phyloP scores from a whole-genome alignment of 2,888 invertebrate genomes.

The Eupithecia abbreviata region DNA sequence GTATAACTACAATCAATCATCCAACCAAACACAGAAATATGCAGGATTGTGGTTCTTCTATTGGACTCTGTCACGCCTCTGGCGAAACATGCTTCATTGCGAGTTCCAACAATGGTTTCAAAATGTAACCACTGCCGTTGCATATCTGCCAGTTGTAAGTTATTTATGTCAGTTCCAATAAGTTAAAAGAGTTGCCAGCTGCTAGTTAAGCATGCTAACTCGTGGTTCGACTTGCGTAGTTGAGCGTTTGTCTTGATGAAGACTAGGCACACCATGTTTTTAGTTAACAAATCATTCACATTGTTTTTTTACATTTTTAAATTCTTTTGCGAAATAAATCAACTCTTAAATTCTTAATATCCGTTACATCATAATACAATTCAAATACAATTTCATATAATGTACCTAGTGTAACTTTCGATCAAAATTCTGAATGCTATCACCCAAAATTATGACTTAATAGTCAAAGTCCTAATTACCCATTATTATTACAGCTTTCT shows the following conservation, averaged over 20 bases:
- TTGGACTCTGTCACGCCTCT: constrained; percentile 21
- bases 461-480: not conserved
- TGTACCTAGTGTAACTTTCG: not conserved
- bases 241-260: constrained; percentile 37
- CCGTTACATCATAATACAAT: too few relatives aligned
- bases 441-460: not conserved
- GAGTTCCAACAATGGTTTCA: constrained; percentile 31
- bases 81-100: constrained; percentile 31
- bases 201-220: constrained; percentile 43
- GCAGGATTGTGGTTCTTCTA: constrained; percentile 19
- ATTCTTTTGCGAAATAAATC: not conserved
- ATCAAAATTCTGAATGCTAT: not conserved
- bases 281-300: not conserved
- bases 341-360: not conserved
- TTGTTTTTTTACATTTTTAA: not conserved
- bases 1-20: constrained; percentile 15
- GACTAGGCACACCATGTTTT: constrained; percentile 31
- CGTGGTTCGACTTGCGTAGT: constrained; percentile 35
- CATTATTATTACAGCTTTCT: not conserved
- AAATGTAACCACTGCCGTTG: constrained; percentile 30
- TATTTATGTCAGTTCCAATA: constrained; percentile 45
- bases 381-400: not conserved
- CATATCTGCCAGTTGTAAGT: constrained; percentile 34
- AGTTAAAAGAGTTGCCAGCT: constrained; percentile 43
- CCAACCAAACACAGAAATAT: constrained; percentile 17